Evolutionary conservation across 2,113 vertebrate genomes (phyloP).

Genomic region (Athene cunicularia): DNA sequence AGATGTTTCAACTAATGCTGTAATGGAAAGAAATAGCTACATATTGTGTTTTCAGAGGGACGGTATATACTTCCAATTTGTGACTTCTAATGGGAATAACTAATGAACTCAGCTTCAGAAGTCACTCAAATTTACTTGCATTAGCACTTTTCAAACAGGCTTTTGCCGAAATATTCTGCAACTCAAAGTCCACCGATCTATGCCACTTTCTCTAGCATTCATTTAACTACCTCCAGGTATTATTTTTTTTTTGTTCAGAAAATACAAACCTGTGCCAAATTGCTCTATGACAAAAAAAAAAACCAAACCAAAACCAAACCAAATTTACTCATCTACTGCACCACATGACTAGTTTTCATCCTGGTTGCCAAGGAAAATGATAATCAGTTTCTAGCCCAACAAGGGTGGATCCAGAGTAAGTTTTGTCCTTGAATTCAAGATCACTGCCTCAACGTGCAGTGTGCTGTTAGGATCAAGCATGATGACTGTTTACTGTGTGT

Average conservation of each 20-base stretch:
- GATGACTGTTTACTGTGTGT: background rate
- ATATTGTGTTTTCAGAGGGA: background rate
- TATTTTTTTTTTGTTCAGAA: background rate
- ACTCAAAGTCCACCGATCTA: background rate
- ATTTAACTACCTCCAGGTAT: background rate
- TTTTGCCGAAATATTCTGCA: background rate
- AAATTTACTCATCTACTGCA: background rate
- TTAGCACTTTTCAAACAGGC: constrained; percentile 8
- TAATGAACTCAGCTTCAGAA: background rate
- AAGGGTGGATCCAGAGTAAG: background rate
- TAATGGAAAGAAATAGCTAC: background rate
- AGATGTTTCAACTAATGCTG: background rate
- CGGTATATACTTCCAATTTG: background rate
- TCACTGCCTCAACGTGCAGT: background rate
- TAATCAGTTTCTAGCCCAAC: background rate
- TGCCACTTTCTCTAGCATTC: background rate
- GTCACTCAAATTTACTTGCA: background rate
- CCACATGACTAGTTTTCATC: background rate
- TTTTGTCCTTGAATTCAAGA: constrained; percentile 36
- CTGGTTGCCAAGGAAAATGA: background rate
- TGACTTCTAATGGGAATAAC: background rate
- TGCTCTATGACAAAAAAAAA: background rate
- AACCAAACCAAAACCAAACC: background rate
- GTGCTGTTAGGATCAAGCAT: background rate
- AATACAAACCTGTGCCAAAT: constrained; percentile 7